phyloP scores from a whole-genome alignment of 2,888 invertebrate genomes.

The Dasypolia templi region DNA sequence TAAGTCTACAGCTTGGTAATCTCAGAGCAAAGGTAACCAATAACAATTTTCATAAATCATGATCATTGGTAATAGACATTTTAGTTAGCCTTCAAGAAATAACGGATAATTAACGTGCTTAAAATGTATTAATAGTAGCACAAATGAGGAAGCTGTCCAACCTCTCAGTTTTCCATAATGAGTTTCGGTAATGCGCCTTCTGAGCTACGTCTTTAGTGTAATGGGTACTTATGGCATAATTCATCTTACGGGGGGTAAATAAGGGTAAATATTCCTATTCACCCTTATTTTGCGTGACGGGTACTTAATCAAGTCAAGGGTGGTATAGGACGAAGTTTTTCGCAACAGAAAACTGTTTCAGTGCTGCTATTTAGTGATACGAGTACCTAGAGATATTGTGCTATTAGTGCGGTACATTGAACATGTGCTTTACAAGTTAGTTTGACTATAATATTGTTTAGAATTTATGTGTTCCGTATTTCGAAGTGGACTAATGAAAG shows the following conservation, averaged over 20 bases:
- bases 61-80: neutral
- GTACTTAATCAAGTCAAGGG: constrained; percentile 67
- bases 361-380: constrained; percentile 34
- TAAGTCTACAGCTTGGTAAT: neutral
- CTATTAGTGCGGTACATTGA: neutral
- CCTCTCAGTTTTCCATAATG: no score
- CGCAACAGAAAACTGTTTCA: constrained; percentile 51
- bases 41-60: neutral
- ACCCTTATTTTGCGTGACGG: constrained; percentile 63
- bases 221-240: constrained; percentile 60
- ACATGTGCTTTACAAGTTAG: neutral
- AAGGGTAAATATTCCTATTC: constrained; percentile 65
- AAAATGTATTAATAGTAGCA: neutral
- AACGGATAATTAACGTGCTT: no score
- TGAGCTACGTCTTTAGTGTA: neutral
- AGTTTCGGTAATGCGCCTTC: constrained; percentile 20
- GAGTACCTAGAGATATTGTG: constrained; percentile 2
- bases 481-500: neutral
- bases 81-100: no score
- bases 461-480: neutral
- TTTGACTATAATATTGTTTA: neutral
- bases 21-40: no score
- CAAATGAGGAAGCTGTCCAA: neutral
- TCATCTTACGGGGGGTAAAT: constrained; percentile 63
- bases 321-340: constrained; percentile 44